Conservation (phyloP, 2,113 vertebrate genomes). For the Neotragus pygmaeus region DNA sequence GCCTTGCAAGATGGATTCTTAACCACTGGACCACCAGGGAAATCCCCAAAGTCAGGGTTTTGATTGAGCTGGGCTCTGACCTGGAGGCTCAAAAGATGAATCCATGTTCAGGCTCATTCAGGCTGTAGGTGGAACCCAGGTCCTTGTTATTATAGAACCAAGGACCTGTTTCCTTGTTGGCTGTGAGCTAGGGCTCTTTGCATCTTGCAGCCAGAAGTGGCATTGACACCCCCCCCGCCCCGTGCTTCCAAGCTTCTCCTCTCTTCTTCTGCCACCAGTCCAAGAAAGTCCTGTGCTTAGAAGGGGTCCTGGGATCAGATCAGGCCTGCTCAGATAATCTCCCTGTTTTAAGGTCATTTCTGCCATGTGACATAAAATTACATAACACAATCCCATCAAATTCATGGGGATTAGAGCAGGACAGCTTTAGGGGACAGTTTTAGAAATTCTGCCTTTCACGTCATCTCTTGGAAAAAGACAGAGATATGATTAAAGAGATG, state of each 20-base stretch:
- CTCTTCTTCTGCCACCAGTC: background rate
- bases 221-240: rapidly evolving
- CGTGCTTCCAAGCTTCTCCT: background rate
- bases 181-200: background rate
- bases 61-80: background rate
- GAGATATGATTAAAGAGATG: background rate
- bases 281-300: background rate
- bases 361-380: background rate
- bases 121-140: background rate
- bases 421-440: background rate
- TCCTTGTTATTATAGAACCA: background rate
- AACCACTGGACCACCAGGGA: background rate
- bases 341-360: background rate
- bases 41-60: background rate
- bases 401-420: background rate
- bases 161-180: background rate
- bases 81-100: background rate
- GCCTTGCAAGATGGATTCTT: background rate
- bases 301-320: background rate
- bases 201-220: background rate
- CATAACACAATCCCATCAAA: background rate
- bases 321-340: background rate
- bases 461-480: background rate
- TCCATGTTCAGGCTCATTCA: background rate
- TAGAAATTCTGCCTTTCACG: background rate